A percentile compares a stretch with the other conserved stretches of the same genome.
Evolutionary conservation across 2,797 vertebrate species (phyloP).

Genomic region (Australoheros facetus): DNA sequence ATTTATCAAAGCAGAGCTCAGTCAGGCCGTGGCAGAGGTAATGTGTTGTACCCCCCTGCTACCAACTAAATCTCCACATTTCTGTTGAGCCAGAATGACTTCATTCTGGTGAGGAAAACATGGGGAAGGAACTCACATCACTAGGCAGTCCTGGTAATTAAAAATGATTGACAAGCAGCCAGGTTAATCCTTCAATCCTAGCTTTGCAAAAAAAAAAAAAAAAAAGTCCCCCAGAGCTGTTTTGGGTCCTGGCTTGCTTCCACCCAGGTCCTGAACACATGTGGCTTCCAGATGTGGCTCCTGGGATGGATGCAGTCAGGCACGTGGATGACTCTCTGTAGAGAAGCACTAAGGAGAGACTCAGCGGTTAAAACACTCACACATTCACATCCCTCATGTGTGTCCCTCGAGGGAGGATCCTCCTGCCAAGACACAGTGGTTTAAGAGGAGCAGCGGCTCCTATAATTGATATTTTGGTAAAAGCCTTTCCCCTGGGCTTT

Average conservation of each 20-base stretch:
- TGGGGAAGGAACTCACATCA: slow-evolving; percentile 27
- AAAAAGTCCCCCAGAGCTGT: slow-evolving; percentile 58
- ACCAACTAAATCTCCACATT: slow-evolving; percentile 20
- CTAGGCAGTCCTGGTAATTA: slow-evolving; percentile 45
- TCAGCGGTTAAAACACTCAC: slow-evolving; percentile 31
- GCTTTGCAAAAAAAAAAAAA: slow-evolving; percentile 19
- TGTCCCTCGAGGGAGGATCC: slow-evolving; percentile 10
- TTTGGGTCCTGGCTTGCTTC: slow-evolving; percentile 50
- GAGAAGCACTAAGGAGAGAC: slow-evolving; percentile 35
- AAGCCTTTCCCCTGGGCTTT: not conserved
- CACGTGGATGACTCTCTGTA: slow-evolving; percentile 45
- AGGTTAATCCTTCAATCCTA: slow-evolving; percentile 65
- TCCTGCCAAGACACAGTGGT: not conserved
- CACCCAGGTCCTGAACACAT: slow-evolving; percentile 58
- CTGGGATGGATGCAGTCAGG: slow-evolving; percentile 47
- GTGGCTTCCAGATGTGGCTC: slow-evolving; percentile 75
- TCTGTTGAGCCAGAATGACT: slow-evolving; percentile 10
- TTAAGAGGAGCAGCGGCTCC: not conserved
- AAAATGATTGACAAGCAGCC: slow-evolving; percentile 66
- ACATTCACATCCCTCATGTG: slow-evolving; percentile 29
- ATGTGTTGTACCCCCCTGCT: not conserved
- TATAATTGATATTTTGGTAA: slow-evolving; percentile 2
- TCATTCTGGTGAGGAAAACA: slow-evolving; percentile 15
- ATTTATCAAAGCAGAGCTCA: slow-evolving; percentile 28
- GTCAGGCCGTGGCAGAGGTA: slow-evolving; percentile 4